Conservation (phyloP, 2,797 vertebrate species). For the Clarias platycephalus region DNA sequence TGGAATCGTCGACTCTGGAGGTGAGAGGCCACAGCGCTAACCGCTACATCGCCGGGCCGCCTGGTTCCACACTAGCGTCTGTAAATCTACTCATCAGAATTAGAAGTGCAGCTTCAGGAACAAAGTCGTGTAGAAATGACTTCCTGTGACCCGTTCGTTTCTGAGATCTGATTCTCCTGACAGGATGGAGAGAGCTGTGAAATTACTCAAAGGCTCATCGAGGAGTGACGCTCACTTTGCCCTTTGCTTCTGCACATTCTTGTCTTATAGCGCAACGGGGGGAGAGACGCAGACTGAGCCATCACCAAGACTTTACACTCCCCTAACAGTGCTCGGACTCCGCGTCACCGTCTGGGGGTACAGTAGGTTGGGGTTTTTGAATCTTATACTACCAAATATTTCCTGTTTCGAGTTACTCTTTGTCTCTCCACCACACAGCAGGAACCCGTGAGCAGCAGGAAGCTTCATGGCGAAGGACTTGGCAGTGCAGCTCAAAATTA, state of each 20-base stretch:
- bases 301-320: neutral
- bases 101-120: neutral
- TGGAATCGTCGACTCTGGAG: too few species aligned
- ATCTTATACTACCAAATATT: neutral
- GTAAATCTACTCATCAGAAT: slow-evolving; percentile 1
- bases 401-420: slow-evolving; percentile 26
- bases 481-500: slow-evolving; percentile 12
- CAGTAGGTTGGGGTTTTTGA: neutral
- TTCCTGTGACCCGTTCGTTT: slow-evolving; percentile 4
- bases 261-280: neutral
- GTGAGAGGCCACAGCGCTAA: too few species aligned
- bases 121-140: neutral
- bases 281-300: neutral
- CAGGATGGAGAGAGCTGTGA: neutral
- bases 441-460: neutral
- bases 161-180: neutral
- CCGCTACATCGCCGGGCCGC: too few species aligned
- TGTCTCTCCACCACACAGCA: neutral
- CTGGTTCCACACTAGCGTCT: neutral
- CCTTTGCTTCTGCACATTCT: neutral
- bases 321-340: too few species aligned
- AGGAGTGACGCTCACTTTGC: neutral
- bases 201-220: neutral
- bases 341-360: neutral
- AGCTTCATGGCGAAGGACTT: neutral